Percentiles rank a stretch among this genome's conserved stretches.
phyloP scores from a whole-genome alignment of 2,797 vertebrate genomes.

The Trachops cirrhosus region DNA sequence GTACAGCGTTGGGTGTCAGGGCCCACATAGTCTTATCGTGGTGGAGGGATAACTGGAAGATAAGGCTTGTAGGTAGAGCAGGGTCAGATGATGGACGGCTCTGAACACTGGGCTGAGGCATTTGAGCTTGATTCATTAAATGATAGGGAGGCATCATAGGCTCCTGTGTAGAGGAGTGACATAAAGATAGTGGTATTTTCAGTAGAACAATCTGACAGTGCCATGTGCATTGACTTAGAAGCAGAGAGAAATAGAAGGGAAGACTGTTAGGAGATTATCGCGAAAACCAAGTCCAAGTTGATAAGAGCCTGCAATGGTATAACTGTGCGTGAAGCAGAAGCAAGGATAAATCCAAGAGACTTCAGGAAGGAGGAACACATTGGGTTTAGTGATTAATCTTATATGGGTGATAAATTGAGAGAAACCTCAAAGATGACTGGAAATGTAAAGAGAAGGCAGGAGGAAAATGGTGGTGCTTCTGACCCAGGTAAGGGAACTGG shows the following conservation, averaged over 20 bases:
- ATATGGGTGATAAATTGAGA: neutral
- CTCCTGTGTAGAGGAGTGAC: neutral
- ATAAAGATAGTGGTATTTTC: conserved; percentile 23
- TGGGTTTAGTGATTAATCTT: neutral
- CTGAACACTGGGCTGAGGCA: neutral
- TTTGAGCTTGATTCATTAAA: conserved; percentile 56
- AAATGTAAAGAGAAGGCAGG: neutral
- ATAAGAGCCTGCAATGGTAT: neutral
- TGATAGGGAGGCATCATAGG: conserved; percentile 34
- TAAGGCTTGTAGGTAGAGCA: neutral
- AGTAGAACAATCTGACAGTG: conserved; percentile 28
- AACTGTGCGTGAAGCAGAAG: neutral
- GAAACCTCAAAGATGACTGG: neutral
- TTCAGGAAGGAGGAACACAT: neutral
- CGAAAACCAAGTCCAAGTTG: neutral
- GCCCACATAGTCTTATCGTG: neutral
- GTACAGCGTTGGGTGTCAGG: neutral
- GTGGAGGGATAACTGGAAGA: neutral
- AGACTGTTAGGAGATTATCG: neutral
- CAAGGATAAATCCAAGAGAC: neutral
- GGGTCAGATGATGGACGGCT: neutral
- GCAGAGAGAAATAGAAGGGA: conserved; percentile 4
- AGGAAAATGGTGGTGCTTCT: neutral
- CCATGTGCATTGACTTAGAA: conserved; percentile 19
- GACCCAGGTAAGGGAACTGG: neutral